phyloP scores from a whole-genome alignment of 2,113 vertebrate genomes.

The Phylloscopus trochiloides region DNA sequence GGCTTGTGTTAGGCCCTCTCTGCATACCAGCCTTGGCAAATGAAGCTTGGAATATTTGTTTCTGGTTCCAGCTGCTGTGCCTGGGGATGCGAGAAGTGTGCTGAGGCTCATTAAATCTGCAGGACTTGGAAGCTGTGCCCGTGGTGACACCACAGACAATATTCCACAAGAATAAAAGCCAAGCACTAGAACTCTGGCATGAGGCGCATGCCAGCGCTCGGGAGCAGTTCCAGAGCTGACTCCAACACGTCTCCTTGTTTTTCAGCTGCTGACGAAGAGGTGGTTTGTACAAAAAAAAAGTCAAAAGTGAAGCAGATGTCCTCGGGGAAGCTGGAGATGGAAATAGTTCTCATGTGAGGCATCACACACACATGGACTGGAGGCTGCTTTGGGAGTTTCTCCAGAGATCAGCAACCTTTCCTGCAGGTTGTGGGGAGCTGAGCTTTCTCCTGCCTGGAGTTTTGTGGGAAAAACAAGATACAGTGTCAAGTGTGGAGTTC shows the following conservation, averaged over 20 bases:
- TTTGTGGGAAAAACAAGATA: background rate
- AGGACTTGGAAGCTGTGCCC: background rate
- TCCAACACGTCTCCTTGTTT: background rate
- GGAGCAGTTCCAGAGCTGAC: background rate
- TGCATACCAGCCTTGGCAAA: background rate
- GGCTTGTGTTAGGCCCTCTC: background rate
- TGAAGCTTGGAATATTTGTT: background rate
- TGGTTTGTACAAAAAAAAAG: background rate
- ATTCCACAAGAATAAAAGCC: background rate
- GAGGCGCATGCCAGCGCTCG: background rate
- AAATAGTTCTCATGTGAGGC: background rate
- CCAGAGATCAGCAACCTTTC: background rate
- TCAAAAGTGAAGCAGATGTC: background rate
- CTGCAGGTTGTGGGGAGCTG: background rate
- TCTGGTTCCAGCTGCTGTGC: background rate
- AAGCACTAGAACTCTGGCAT: background rate
- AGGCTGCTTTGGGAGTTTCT: background rate
- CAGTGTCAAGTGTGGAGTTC: background rate
- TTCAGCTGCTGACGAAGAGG: background rate
- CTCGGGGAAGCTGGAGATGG: background rate
- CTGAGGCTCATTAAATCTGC: background rate
- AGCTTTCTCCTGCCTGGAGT: background rate
- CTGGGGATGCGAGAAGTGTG: background rate
- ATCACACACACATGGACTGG: background rate
- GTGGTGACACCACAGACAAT: background rate